phyloP scores from a whole-genome alignment of 2,888 invertebrate species.

The Campoplex nolae region DNA sequence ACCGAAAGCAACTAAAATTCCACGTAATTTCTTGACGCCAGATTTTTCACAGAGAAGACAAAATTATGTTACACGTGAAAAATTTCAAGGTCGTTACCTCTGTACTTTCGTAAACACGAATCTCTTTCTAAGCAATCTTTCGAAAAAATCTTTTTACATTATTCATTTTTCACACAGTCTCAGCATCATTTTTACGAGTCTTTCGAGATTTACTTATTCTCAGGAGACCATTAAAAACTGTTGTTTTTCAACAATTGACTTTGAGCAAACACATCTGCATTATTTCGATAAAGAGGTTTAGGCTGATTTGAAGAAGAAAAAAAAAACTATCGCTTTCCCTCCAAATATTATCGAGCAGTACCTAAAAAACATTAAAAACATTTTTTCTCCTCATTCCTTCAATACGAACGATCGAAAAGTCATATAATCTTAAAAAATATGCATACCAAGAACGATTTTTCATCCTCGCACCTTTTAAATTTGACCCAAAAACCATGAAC shows the following conservation, averaged over 20 bases:
- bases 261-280: not conserved
- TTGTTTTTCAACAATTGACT: not conserved
- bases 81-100: not conserved
- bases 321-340: too few relatives aligned
- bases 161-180: not conserved
- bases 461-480: not conserved
- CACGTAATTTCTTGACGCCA: not conserved
- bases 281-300: not conserved
- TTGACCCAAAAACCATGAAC: not conserved
- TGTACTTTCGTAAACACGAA: not conserved
- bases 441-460: not conserved
- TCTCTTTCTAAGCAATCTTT: constrained; percentile 12
- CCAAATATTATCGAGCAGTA: not conserved
- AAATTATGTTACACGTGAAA: not conserved
- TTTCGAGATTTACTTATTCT: not conserved
- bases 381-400: not conserved
- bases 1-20: not conserved
- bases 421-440: not conserved
- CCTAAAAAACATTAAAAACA: not conserved
- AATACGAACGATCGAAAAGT: not conserved
- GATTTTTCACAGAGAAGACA: not conserved
- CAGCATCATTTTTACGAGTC: not conserved
- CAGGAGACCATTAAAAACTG: not conserved
- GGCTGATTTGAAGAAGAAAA: not conserved
- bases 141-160: not conserved